Base-by-base conservation (phyloP, 2,797 vertebrate genomes). In the Danio albolineatus region DNA sequence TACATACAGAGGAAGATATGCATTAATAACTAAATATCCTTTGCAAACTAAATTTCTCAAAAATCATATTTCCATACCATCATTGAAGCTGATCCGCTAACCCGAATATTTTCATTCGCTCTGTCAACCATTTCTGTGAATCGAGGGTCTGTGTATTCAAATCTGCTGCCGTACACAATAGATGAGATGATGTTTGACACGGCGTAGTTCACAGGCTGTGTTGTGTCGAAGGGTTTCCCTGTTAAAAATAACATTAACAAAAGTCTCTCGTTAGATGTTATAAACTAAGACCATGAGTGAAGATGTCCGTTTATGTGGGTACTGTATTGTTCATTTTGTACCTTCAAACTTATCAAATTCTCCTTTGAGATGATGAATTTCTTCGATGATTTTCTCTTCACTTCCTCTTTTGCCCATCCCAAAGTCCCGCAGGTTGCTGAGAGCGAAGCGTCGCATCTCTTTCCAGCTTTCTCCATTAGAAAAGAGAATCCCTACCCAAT, bases 371-470 rank as follows among this genome's bases (percentile, higher is more conserved):
- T 83, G 56, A 0, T 12, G 43, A 13, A 81, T 83, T 73, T 92
- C 92, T 16, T 90, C 90, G 7, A 82, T 73, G 19, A 92, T 92
- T 81, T 73, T 91, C n/a, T 72, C 83, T 49, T 92, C 90, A 54
- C 46, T 88, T 0, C 80, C 51, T 74, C 21, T 90, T 79, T 87
- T 92, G 41, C 92, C 91, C 91, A 92, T 93, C 60, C 91, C 90
- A 82, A 92, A 90, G 39, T 92, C 89, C 61, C 78, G 90, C 10
- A 94, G 84, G 1, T 80, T 92, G 0, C 67, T 75, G 1, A 93
- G 10, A 14, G 90, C 78, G 64, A 94, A 94, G n/a, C 89, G 85
- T 17, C 90, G 90, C 90, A 93, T 91, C 85, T 91, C 88, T 77
- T 84, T 92, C 92, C 91, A 94, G 0, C 57, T 79, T 0, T 92